Evolutionary conservation across 2,797 vertebrate species (phyloP), one percentile per base, ranked within the genome.

Genomic region (Saxicola maurus): DNA sequence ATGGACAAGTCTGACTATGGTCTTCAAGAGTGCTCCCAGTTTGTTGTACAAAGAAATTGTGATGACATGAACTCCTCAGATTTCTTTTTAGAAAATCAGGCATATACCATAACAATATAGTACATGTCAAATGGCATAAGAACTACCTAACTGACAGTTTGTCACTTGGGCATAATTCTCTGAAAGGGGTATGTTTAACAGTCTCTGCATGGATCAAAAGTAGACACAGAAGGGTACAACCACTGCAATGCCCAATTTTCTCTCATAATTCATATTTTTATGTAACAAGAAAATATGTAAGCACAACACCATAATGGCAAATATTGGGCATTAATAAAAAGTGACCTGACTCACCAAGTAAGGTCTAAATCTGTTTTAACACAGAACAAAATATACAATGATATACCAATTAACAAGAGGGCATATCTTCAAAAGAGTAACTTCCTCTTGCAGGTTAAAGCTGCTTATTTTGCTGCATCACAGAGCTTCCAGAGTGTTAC

Each of bases 61-160:
- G 25, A 86, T 90, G 77, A 84, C 57, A 80, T 48, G 38, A 90
- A 73, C 25, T 86, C 45, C 46, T 86, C 12, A 57, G 72, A 67
- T 33, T 78, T 85, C 53, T 35, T 72, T 91, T 77, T 33, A 66
- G 68, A 93, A 77, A 92, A 90, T 79, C 83, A 82, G 43, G 24
- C 9, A 2, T 71, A 57, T 57, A 76, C 64, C 42, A 51, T 40
- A 90, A 90, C 77, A 91, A 88, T 91, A 90, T 76, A 79, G 74
- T 60, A 57, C 46, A 57, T 35, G 83, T 95, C 91, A 92, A 86
- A 79, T 18, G 78, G 72, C 86, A 88, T 94, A 95, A 84, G 81
- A 93, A 80, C 67, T 43, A 51, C 38, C 65, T 83, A 84, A 91
- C 74, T 88, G 77, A 93, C 83, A 84, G 77, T 28, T 91, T 92